These are phyloP conservation scores for Cotesia congregata DNA, from an alignment of 2,888 invertebrate genomes.

Conservation along the genomic window DNA sequence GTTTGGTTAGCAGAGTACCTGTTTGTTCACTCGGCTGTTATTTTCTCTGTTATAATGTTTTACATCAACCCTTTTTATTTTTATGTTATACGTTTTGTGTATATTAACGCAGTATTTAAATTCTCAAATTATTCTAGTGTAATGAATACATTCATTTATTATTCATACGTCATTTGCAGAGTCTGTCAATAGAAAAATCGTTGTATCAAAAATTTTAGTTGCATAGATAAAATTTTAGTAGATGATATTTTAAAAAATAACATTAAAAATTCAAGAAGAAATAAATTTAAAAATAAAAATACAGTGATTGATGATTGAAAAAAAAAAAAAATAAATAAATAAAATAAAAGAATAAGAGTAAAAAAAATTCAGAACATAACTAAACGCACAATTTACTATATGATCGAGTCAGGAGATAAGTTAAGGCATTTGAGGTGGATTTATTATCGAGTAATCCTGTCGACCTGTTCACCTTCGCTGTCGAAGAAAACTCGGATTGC, in stretches of 20 bases:
- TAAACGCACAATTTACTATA: conserved; percentile 13
- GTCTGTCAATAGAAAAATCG: background rate
- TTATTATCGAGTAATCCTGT: conserved; percentile 36
- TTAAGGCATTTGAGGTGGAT: conserved; percentile 26
- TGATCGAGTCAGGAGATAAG: conserved; percentile 20
- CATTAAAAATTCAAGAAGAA: too few relatives aligned
- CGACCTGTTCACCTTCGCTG: conserved; percentile 41
- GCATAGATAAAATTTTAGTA: too few relatives aligned
- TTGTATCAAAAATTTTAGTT: conserved; percentile 7
- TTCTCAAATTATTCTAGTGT: conserved; percentile 17
- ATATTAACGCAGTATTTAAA: background rate
- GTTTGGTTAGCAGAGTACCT: background rate
- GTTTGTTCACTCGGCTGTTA: conserved; percentile 19
- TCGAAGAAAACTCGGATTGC: conserved; percentile 46
- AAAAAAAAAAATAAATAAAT: background rate
- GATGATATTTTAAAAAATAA: too few relatives aligned
- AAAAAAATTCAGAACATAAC: background rate
- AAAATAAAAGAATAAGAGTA: background rate
- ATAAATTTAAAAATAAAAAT: too few relatives aligned
- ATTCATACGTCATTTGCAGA: background rate
- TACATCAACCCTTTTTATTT: conserved; percentile 6
- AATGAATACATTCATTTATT: conserved; percentile 7
- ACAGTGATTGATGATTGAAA: background rate
- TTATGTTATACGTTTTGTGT: background rate
- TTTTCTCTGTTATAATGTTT: conserved; percentile 25